These are phyloP conservation scores for Chromis chromis DNA, from an alignment of 2,797 vertebrate genomes.

Conservation along the genomic window DNA sequence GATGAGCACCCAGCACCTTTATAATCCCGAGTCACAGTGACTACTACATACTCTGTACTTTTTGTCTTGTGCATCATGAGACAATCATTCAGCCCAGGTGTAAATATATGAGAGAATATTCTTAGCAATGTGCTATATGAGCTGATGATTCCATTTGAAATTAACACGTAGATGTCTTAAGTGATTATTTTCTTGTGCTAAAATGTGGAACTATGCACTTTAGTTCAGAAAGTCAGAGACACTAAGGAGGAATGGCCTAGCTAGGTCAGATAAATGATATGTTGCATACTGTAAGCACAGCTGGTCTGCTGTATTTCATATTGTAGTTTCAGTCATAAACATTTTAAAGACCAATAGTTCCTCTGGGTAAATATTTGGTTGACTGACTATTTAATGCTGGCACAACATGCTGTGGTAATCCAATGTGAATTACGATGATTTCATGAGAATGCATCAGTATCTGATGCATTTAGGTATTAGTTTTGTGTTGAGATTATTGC, in stretches of 20 bases:
- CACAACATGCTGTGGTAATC: constrained; percentile 62
- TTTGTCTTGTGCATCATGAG: constrained; percentile 31
- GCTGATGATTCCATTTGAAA: constrained; percentile 36
- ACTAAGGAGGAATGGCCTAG: constrained; percentile 31
- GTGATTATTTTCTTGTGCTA: constrained; percentile 20
- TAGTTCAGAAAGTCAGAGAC: constrained; percentile 42
- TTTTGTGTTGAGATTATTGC: background rate
- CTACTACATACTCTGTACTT: constrained; percentile 10
- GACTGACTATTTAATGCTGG: background rate
- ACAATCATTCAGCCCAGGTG: constrained; percentile 18
- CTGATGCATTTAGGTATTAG: background rate
- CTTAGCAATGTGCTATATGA: constrained; percentile 23
- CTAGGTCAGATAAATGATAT: background rate
- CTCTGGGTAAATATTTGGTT: constrained; percentile 2
- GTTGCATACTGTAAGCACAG: constrained; percentile 14
- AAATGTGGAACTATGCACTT: constrained; percentile 63
- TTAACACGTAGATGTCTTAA: constrained; percentile 25
- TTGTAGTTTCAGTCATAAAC: background rate
- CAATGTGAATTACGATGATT: constrained; percentile 25
- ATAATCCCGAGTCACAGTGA: constrained; percentile 15
- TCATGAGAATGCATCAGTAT: constrained; percentile 20
- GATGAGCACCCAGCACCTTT: constrained; percentile 24
- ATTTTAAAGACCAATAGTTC: background rate
- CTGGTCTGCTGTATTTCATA: constrained; percentile 30
- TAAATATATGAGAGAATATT: constrained; percentile 32